phyloP scores from a whole-genome alignment of 2,888 invertebrate genomes.

The Penaeus monodon region DNA sequence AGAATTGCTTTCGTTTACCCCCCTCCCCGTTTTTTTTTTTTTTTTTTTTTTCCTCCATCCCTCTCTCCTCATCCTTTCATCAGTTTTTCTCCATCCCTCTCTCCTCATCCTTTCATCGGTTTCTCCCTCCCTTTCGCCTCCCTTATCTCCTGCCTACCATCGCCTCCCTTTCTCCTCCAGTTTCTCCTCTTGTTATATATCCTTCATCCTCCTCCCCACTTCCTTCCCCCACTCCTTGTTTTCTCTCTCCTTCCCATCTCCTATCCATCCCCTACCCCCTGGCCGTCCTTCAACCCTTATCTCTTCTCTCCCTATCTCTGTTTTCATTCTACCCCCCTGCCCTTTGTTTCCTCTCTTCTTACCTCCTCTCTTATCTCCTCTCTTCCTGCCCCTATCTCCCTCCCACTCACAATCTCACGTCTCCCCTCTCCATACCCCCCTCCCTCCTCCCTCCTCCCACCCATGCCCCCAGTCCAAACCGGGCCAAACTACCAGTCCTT shows the following conservation, averaged over 20 bases:
- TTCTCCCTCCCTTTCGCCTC: neutral
- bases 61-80: neutral
- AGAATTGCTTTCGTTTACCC: neutral
- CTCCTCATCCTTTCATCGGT: neutral
- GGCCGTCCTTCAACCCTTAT: neutral
- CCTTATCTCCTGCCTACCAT: neutral
- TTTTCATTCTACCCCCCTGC: no score
- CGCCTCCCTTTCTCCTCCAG: neutral
- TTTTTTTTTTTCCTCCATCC: neutral
- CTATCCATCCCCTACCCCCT: neutral
- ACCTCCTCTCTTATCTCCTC: neutral
- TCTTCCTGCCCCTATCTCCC: neutral
- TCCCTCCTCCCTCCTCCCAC: neutral
- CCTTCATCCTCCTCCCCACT: neutral
- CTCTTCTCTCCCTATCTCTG: neutral
- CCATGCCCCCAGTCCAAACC: neutral
- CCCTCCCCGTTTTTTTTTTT: neutral
- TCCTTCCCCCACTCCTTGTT: neutral
- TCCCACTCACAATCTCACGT: neutral
- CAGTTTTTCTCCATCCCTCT: neutral
- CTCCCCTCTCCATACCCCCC: neutral
- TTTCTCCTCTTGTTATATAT: no score
- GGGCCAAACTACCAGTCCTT: neutral
- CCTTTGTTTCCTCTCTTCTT: no score
- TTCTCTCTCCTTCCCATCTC: neutral